Conservation (phyloP, 92 coral and sea anemone species). For the Phymanthus crucifer region DNA sequence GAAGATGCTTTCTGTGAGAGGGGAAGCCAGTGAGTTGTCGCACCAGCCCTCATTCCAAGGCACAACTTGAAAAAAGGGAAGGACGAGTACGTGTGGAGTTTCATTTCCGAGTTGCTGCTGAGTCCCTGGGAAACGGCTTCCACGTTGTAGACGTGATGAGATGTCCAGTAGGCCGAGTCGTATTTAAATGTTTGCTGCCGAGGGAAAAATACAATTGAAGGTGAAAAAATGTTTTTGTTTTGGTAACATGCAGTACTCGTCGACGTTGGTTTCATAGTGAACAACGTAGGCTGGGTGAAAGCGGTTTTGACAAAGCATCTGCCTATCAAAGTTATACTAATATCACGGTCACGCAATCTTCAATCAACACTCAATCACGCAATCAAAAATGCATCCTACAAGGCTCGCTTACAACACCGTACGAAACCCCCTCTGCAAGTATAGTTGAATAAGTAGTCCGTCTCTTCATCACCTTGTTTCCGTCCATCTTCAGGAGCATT, state of each 20-base stretch:
- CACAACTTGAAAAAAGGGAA: conserved; percentile 47
- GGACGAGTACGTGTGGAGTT: conserved; percentile 37
- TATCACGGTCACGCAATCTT: too few relatives aligned
- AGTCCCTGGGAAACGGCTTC: conserved; percentile 30
- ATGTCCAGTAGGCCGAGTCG: conserved; percentile 29
- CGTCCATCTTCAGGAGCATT: conserved; percentile 40
- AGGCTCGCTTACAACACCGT: too few relatives aligned
- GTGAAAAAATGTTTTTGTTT: conserved; percentile 15
- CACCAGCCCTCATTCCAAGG: conserved; percentile 52
- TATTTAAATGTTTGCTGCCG: conserved; percentile 22
- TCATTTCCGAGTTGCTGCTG: conserved; percentile 29
- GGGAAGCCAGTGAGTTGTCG: conserved; percentile 27
- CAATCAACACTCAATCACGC: too few relatives aligned
- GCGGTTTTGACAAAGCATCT: too few relatives aligned
- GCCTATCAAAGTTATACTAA: too few relatives aligned
- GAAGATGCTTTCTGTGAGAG: conserved; percentile 31
- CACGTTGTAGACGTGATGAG: conserved; percentile 8
- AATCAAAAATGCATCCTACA: too few relatives aligned
- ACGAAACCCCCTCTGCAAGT: too few relatives aligned
- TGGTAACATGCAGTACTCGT: too few relatives aligned
- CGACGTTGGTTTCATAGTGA: too few relatives aligned
- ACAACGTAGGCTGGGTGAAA: too few relatives aligned
- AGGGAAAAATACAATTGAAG: too few relatives aligned
- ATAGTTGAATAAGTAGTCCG: too few relatives aligned
- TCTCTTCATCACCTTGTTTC: conserved; percentile 39